Conservation (phyloP, 1,140 invertebrate genomes). For the Megalopta genalis region DNA sequence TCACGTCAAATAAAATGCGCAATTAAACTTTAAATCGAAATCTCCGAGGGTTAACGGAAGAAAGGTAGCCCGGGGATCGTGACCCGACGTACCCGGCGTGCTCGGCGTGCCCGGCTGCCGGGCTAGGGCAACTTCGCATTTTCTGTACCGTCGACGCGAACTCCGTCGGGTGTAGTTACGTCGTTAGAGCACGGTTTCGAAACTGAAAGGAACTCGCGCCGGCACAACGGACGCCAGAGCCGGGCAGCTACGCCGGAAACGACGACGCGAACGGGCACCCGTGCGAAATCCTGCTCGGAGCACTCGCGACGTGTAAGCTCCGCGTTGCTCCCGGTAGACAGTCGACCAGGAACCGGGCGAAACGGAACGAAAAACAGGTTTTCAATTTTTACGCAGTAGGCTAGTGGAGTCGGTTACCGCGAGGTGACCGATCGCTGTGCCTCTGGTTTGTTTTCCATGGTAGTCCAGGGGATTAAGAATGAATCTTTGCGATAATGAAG, state of each 20-base stretch:
- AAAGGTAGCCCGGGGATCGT: conserved; percentile 22
- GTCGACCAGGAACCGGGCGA: no score
- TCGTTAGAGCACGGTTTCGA: conserved; percentile 39
- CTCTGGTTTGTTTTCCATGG: no score
- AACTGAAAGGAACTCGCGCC: conserved; percentile 30
- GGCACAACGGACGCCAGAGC: conserved; percentile 15
- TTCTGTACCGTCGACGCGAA: conserved; percentile 3
- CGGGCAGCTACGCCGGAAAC: conserved; percentile 13
- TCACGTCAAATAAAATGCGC: conserved; percentile 56
- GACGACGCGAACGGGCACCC: conserved; percentile 7
- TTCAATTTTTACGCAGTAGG: no score
- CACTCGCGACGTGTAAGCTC: conserved; percentile 24
- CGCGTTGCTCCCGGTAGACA: no score
- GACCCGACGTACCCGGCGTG: not conserved
- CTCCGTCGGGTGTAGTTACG: conserved; percentile 34
- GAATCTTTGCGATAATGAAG: no score
- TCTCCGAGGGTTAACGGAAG: conserved; percentile 39
- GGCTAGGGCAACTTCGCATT: conserved; percentile 5
- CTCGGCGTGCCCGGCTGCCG: not conserved
- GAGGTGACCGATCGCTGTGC: no score
- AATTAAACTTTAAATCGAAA: conserved; percentile 65
- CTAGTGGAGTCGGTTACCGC: no score
- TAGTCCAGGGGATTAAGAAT: no score
- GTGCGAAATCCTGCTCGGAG: not conserved
- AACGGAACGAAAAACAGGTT: no score